Percentiles rank a stretch among this genome's conserved stretches.
Evolutionary conservation across 2,113 vertebrate genomes (phyloP).

Genomic region (Centropus bengalensis): DNA sequence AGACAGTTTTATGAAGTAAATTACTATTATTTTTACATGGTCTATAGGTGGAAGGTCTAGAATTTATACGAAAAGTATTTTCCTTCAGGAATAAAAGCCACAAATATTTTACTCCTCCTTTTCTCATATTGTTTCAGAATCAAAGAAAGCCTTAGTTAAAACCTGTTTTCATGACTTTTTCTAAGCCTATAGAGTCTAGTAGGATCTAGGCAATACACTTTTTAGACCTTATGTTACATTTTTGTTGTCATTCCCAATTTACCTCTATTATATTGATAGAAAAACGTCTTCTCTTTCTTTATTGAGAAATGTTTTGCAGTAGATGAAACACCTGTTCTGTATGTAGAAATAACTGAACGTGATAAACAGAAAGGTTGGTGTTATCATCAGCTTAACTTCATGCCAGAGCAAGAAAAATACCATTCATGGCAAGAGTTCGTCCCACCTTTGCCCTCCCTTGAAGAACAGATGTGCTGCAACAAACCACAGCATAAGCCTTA

Average conservation of each 20-base stretch:
- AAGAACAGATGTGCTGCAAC: neutral
- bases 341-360: neutral
- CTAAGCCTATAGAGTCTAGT: neutral
- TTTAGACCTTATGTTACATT: neutral
- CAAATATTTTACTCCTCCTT: neutral
- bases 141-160: neutral
- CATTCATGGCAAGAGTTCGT: neutral
- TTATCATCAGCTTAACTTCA: neutral
- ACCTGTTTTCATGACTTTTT: constrained; percentile 12
- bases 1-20: neutral
- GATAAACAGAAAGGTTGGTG: neutral
- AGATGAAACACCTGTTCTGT: neutral
- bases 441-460: neutral
- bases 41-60: neutral
- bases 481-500: neutral
- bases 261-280: neutral
- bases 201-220: constrained; percentile 9
- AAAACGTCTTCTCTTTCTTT: neutral
- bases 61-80: neutral
- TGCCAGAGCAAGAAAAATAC: neutral
- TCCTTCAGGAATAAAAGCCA: neutral
- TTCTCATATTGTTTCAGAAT: neutral
- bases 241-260: constrained; percentile 1
- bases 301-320: neutral
- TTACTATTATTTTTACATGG: neutral